Base-by-base conservation (phyloP, 2,797 vertebrate genomes). In the Hafferia zeledoni region DNA sequence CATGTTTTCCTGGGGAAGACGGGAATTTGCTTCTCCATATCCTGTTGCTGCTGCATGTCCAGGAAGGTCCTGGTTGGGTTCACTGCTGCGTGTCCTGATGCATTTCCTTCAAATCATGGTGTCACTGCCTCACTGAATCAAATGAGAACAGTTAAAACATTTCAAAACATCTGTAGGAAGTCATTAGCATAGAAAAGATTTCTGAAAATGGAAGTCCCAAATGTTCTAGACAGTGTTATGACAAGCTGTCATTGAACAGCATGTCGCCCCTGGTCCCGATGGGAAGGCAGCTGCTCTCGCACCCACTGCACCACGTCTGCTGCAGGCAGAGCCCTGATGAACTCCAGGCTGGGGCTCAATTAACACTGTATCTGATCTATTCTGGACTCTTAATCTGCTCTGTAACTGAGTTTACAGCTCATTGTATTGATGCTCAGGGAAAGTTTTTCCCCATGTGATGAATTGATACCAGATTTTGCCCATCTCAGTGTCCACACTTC, bases 161-260 rank as follows among this genome's bases (percentile, higher is more conserved):
- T 95, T 95, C 78, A 96, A 71, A 95, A 93, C 67, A 88, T 78
- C 88, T 80, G 91, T 81, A 92, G 93, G 77, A 83, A 83, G 68
- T 70, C 28, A 87, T 94, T 85, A 95, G n/a, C 67, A 57, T 39
- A 89, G 35, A 78, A 96, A 59, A 87, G 50, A 18, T 87, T 74
- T 69, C 22, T 80, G 68, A 41, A 77, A 60, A 30, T 47, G 43
- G 41, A 57, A 57, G 60, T 93, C 92, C 75, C 81, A 55, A 47
- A 44, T 67, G 90, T 83, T 89, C 1, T 3, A 64, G 70, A 16
- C 47, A 16, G 50, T 31, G 75, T 57, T 96, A 63, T 95, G 95
- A 87, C 86, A 87, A 53, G 65, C 72, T 93, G 87, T 91, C 43
- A 17, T 55, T 1, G 20, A 94, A 67, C 69, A 49, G 72, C 5